Conservation (phyloP, 2,113 vertebrate genomes). For the Paramisgurnus dabryanus region DNA sequence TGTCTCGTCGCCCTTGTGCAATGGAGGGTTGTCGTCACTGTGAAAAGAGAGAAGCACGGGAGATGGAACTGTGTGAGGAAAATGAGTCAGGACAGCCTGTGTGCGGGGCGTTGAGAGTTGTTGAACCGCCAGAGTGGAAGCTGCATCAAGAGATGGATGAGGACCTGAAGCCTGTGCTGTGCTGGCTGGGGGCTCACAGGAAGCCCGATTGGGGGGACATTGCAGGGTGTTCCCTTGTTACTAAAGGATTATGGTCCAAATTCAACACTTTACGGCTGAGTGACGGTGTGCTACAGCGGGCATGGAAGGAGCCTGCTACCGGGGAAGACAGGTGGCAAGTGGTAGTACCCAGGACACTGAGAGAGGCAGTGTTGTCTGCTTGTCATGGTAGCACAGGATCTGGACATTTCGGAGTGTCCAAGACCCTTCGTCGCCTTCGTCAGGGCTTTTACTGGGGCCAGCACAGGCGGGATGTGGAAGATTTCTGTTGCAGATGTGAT, state of each 20-base stretch:
- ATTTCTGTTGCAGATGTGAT: not conserved
- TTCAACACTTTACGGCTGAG: not conserved
- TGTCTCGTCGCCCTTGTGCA: slow-evolving; percentile 7
- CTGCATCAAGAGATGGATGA: not conserved
- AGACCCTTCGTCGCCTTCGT: not conserved
- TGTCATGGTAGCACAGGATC: not conserved
- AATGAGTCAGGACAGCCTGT: not conserved
- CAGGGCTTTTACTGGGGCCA: not conserved
- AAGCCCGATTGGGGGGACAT: not conserved
- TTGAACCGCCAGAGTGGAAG: not conserved
- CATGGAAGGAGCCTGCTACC: slow-evolving; percentile 26
- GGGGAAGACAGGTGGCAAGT: slow-evolving; percentile 36
- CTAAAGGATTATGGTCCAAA: not conserved
- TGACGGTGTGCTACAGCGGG: not conserved
- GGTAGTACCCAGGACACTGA: slow-evolving; percentile 11
- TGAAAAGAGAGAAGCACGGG: not conserved
- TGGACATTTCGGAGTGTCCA: slow-evolving; percentile 25
- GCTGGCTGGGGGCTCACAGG: not conserved
- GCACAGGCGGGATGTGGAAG: not conserved
- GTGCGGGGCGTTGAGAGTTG: not conserved
- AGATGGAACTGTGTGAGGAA: not conserved
- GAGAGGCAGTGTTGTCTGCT: not conserved
- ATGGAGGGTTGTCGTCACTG: slow-evolving; percentile 18
- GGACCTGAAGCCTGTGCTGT: not conserved
- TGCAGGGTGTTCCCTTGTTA: not conserved